phyloP scores from a whole-genome alignment of 64 coral and sea anemone species.

The Montipora cactus region DNA sequence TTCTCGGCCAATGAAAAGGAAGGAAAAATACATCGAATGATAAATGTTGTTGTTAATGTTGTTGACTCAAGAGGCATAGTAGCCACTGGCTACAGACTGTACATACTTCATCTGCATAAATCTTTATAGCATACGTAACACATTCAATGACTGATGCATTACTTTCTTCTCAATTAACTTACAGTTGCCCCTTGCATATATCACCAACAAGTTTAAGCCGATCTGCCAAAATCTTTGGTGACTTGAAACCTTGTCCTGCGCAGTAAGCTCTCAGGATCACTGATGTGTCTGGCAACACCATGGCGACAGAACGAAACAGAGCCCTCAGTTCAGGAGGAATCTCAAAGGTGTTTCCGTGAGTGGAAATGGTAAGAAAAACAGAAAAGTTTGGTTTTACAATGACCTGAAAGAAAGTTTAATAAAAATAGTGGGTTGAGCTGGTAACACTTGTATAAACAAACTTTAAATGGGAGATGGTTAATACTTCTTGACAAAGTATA shows the following conservation, averaged over 20 bases:
- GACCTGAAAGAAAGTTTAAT: slow-evolving; percentile 56
- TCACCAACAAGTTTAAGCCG: slow-evolving; percentile 83
- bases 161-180: slow-evolving; percentile 35
- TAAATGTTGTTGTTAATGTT: no score
- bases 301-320: slow-evolving; percentile 86
- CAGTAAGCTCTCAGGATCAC: slow-evolving; percentile 93
- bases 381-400: slow-evolving; percentile 84
- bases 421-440: not conserved
- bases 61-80: no score
- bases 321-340: slow-evolving; percentile 86
- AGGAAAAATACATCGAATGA: no score
- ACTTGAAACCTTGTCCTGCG: slow-evolving; percentile 97
- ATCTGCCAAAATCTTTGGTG: slow-evolving; percentile 93
- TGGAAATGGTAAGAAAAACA: slow-evolving; percentile 75
- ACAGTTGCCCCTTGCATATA: slow-evolving; percentile 90
- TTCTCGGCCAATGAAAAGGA: no score
- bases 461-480: no score
- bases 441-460: no score
- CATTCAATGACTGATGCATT: no score
- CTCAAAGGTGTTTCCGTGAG: slow-evolving; percentile 38
- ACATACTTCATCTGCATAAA: no score
- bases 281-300: slow-evolving; percentile 92
- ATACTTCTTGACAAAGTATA: no score
- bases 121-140: no score
- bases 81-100: no score